Evolutionary conservation across 2,888 invertebrate genomes (phyloP).

Genomic region (Microplitis deprimator): DNA sequence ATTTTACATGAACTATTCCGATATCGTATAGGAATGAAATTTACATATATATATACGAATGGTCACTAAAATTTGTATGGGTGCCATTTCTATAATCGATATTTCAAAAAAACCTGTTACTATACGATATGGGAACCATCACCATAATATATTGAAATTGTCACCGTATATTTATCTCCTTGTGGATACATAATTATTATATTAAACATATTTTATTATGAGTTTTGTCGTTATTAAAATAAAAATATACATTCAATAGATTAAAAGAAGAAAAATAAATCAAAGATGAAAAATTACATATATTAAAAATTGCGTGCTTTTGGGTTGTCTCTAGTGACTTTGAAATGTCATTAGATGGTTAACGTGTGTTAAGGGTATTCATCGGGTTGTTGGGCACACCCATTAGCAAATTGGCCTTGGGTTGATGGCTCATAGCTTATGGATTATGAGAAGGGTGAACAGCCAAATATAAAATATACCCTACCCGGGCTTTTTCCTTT

Average conservation of each 20-base stretch:
- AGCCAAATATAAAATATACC: background rate
- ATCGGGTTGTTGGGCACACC: conserved; percentile 18
- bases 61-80: no score
- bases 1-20: no score
- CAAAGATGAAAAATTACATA: background rate
- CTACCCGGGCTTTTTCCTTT: background rate
- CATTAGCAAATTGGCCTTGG: conserved; percentile 17
- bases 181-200: no score
- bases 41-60: no score
- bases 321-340: conserved; percentile 17
- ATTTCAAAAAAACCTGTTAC: no score
- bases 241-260: background rate
- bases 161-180: no score
- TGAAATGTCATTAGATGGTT: conserved; percentile 9
- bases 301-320: conserved; percentile 12
- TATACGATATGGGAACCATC: no score
- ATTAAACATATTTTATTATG: no score
- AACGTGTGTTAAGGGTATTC: conserved; percentile 21
- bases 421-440: conserved; percentile 5
- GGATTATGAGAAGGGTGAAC: conserved; percentile 12
- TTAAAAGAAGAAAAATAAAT: background rate
- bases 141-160: no score
- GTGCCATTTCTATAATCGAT: no score
- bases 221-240: background rate
- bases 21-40: no score